Evolutionary conservation across 1,140 invertebrate species (phyloP).

Genomic region (Stegodyphus dumicola): DNA sequence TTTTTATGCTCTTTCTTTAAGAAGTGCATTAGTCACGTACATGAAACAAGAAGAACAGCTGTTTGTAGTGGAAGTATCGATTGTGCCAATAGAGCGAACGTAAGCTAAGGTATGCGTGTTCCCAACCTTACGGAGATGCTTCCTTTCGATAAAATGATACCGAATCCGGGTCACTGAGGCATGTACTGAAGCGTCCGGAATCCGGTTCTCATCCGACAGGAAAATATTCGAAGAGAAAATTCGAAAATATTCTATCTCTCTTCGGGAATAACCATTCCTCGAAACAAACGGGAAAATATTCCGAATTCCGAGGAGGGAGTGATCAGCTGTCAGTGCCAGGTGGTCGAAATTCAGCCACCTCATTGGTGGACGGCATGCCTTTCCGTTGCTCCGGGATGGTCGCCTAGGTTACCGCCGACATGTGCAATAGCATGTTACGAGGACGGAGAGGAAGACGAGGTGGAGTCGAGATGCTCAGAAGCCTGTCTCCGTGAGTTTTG

Average conservation of each 20-base stretch:
- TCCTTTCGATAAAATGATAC: too few relatives aligned
- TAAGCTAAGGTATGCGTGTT: too few relatives aligned
- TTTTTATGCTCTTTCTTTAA: too few relatives aligned
- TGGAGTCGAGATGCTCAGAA: background rate
- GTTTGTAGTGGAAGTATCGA: too few relatives aligned
- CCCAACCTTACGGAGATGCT: too few relatives aligned
- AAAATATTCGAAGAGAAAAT: background rate
- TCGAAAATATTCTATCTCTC: background rate
- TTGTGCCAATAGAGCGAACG: too few relatives aligned
- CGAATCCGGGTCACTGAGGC: too few relatives aligned
- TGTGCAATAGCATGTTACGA: constrained; percentile 48
- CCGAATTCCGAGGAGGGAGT: constrained; percentile 49
- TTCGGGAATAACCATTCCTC: constrained; percentile 14
- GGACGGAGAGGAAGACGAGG: background rate
- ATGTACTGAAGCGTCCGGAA: too few relatives aligned
- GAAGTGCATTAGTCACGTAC: too few relatives aligned
- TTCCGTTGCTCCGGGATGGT: constrained; percentile 42
- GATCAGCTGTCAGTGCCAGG: constrained; percentile 59
- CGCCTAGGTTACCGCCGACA: constrained; percentile 55
- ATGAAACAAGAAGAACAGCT: too few relatives aligned
- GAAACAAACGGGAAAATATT: constrained; percentile 46
- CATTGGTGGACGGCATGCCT: constrained; percentile 52
- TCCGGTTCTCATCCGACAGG: too few relatives aligned
- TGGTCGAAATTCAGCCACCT: constrained; percentile 52
- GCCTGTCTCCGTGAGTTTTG: background rate